Conservation (phyloP, 2,797 vertebrate species). For the Sardinella longiceps region DNA sequence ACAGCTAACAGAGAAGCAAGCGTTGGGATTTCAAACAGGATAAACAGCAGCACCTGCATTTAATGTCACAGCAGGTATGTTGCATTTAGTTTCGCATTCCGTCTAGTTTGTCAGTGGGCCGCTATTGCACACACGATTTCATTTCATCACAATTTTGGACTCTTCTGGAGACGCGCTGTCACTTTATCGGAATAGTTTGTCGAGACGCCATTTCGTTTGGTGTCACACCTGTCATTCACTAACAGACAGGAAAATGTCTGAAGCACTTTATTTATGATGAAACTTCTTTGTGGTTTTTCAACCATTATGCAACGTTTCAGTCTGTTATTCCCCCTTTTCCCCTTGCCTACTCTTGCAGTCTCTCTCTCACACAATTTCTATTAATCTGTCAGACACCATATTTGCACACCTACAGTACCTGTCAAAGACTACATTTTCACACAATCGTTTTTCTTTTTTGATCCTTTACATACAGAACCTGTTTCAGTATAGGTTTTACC, state of each 20-base stretch:
- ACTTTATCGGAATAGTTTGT: background rate
- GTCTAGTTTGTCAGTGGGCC: background rate
- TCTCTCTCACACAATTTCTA: background rate
- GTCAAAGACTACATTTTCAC: background rate
- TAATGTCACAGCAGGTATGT: conserved; percentile 15
- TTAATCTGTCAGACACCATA: background rate
- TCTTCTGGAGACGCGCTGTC: background rate
- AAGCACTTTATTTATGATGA: background rate
- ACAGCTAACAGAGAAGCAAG: background rate
- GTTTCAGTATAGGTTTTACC: background rate
- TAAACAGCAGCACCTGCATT: background rate
- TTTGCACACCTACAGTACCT: background rate
- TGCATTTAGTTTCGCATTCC: background rate
- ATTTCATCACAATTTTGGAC: background rate
- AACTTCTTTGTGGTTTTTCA: background rate
- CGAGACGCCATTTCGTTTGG: background rate
- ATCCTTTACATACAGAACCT: background rate
- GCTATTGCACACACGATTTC: background rate
- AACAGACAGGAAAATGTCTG: background rate
- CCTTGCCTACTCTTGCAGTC: background rate
- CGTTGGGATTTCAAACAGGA: background rate
- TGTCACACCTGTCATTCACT: background rate
- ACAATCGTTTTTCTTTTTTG: background rate
- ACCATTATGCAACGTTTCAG: background rate
- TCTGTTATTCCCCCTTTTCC: background rate